These are phyloP conservation scores for Clunio marinus DNA, from an alignment of 2,888 invertebrate genomes.

Conservation along the genomic window DNA sequence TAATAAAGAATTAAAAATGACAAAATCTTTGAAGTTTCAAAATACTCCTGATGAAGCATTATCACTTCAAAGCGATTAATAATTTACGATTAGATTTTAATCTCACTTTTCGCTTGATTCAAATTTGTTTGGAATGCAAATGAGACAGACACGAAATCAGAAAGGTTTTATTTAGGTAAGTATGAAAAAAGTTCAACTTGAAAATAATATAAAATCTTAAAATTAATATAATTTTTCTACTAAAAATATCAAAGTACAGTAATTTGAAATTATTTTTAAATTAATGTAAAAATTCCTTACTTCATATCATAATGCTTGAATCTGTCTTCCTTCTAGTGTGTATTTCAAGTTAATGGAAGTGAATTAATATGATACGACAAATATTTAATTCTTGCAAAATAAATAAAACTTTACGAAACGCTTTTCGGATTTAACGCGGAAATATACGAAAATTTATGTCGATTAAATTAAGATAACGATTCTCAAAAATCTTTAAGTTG, in stretches of 20 bases:
- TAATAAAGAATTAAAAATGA: too few species aligned
- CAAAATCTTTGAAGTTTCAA: too few species aligned
- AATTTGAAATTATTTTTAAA: too few species aligned
- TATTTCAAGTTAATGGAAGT: constrained; percentile 21
- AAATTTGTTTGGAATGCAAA: constrained; percentile 39
- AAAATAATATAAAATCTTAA: background rate
- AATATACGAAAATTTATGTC: background rate
- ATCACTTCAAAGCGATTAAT: constrained; percentile 25
- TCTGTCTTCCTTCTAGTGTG: background rate
- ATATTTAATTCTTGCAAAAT: constrained; percentile 31
- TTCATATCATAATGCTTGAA: too few species aligned
- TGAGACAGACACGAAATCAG: too few species aligned
- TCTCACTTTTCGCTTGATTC: constrained; percentile 32
- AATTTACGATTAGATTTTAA: constrained; percentile 35
- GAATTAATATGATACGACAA: constrained; percentile 9
- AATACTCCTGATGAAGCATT: too few species aligned
- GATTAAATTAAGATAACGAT: constrained; percentile 1
- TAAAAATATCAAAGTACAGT: too few species aligned
- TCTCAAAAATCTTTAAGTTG: too few species aligned
- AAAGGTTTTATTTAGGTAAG: too few species aligned
- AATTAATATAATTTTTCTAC: too few species aligned
- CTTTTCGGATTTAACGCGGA: background rate
- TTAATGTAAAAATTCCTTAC: too few species aligned
- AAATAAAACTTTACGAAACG: constrained; percentile 7
- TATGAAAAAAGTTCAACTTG: background rate